These are phyloP conservation scores for Laupala kohalensis DNA, from an alignment of 1,140 invertebrate genomes.

Conservation along the genomic window DNA sequence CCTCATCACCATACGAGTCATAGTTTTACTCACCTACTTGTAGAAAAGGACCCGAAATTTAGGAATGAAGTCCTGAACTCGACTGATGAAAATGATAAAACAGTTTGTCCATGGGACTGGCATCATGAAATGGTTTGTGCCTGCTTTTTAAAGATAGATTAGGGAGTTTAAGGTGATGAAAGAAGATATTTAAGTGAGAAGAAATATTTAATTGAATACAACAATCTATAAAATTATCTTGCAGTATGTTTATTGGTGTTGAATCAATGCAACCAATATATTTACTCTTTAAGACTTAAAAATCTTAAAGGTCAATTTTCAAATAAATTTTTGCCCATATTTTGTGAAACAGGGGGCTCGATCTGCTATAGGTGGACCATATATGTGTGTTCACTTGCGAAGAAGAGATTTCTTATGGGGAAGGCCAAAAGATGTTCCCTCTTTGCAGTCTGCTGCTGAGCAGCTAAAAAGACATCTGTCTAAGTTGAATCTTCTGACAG, in stretches of 20 bases:
- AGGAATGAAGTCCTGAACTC: constrained; percentile 54
- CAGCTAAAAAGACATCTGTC: constrained; percentile 51
- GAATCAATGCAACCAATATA: not conserved
- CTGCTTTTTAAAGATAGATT: no score
- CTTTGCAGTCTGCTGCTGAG: constrained; percentile 49
- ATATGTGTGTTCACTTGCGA: constrained; percentile 68
- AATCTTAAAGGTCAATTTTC: not conserved
- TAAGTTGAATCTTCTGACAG: constrained; percentile 39
- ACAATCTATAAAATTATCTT: not conserved
- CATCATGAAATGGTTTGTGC: constrained; percentile 41
- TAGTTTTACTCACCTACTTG: constrained; percentile 63
- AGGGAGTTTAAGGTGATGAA: not conserved
- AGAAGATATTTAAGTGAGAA: not conserved
- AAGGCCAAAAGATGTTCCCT: constrained; percentile 53
- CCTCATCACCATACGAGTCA: no score
- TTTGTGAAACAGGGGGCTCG: constrained; percentile 19
- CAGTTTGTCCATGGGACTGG: constrained; percentile 42
- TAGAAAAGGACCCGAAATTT: constrained; percentile 56
- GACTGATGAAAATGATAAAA: constrained; percentile 45
- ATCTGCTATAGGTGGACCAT: constrained; percentile 51
- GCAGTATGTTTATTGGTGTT: not conserved
- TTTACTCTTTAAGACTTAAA: not conserved
- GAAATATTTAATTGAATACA: not conserved
- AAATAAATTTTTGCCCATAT: constrained; percentile 23
- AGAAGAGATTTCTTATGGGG: constrained; percentile 67